Percentiles rank a stretch among this genome's conserved stretches.
These are phyloP conservation scores for Babylonia areolata DNA, from an alignment of 1,140 invertebrate genomes.

Conservation along the genomic window DNA sequence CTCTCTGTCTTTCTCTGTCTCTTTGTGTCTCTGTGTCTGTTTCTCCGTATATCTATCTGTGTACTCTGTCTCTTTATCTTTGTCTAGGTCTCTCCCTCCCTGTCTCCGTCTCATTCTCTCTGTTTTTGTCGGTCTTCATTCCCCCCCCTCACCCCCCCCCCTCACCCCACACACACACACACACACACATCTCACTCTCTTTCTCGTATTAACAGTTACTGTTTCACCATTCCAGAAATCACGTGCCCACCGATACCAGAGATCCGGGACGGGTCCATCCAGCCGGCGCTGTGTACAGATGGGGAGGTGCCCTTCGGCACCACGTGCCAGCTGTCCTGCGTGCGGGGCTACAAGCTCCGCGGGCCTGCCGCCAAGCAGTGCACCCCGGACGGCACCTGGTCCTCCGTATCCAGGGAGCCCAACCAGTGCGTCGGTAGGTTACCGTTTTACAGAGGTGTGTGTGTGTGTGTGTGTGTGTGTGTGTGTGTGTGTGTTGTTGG, in stretches of 20 bases:
- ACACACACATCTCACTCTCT: background rate
- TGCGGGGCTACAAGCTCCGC: constrained; percentile 73
- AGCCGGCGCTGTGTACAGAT: constrained; percentile 64
- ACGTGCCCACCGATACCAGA: constrained; percentile 66
- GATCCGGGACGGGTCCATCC: constrained; percentile 63
- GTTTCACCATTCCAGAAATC: constrained; percentile 62
- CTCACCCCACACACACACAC: background rate
- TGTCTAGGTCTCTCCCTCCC: no score
- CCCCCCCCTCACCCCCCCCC: no score
- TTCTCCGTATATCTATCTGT: no score
- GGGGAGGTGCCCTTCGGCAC: constrained; percentile 69
- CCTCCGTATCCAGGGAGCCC: constrained; percentile 54
- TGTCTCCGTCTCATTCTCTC: background rate
- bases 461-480: background rate
- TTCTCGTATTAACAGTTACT: no score
- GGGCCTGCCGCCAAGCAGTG: constrained; percentile 75
- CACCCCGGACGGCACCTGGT: constrained; percentile 75
- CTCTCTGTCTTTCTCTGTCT: no score
- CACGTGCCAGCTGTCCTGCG: constrained; percentile 74
- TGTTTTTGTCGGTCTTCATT: background rate
- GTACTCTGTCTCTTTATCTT: no score
- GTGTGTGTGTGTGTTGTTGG: background rate
- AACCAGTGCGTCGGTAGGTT: constrained; percentile 70
- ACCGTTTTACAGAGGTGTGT: no score
- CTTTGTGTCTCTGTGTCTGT: no score